These are phyloP conservation scores for Plutella xylostella DNA, from an alignment of 2,888 invertebrate genomes.

Conservation along the genomic window DNA sequence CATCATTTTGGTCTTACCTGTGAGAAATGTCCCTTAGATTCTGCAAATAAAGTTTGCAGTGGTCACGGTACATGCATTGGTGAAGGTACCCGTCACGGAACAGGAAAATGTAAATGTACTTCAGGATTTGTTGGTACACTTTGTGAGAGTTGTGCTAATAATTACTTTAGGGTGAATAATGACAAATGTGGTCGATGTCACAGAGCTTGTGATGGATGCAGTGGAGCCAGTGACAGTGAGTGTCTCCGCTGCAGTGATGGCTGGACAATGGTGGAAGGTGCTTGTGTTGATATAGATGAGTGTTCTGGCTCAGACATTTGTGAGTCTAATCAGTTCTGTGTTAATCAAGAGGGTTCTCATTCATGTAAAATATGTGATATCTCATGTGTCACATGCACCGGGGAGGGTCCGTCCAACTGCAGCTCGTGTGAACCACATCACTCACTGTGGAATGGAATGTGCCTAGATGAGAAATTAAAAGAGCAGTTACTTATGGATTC, in stretches of 20 bases:
- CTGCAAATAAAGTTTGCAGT: slow-evolving; percentile 75
- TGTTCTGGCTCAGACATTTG: slow-evolving; percentile 70
- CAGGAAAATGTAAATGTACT: slow-evolving; percentile 89
- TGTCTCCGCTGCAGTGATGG: slow-evolving; percentile 72
- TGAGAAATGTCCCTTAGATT: slow-evolving; percentile 72
- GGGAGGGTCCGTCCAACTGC: slow-evolving; percentile 90
- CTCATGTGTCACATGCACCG: slow-evolving; percentile 84
- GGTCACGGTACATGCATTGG: slow-evolving; percentile 84
- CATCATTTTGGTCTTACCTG: slow-evolving; percentile 87
- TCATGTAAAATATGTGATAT: slow-evolving; percentile 84
- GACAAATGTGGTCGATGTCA: slow-evolving; percentile 84
- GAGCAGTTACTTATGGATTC: slow-evolving; percentile 29
- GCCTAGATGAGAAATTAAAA: slow-evolving; percentile 34
- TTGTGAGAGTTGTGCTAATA: slow-evolving; percentile 81
- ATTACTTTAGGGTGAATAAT: slow-evolving; percentile 75
- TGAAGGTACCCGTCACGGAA: slow-evolving; percentile 92
- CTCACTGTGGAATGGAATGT: slow-evolving; percentile 40
- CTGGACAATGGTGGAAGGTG: slow-evolving; percentile 77
- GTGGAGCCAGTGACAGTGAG: slow-evolving; percentile 75
- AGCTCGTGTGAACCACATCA: slow-evolving; percentile 72
- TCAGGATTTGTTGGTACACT: slow-evolving; percentile 80
- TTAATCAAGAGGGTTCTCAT: slow-evolving; percentile 87
- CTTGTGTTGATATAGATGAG: slow-evolving; percentile 88
- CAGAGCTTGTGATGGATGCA: slow-evolving; percentile 81
- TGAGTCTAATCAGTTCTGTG: slow-evolving; percentile 80